Evolutionary conservation across 2,888 invertebrate genomes (phyloP).

Genomic region (Smittia aterrima): DNA sequence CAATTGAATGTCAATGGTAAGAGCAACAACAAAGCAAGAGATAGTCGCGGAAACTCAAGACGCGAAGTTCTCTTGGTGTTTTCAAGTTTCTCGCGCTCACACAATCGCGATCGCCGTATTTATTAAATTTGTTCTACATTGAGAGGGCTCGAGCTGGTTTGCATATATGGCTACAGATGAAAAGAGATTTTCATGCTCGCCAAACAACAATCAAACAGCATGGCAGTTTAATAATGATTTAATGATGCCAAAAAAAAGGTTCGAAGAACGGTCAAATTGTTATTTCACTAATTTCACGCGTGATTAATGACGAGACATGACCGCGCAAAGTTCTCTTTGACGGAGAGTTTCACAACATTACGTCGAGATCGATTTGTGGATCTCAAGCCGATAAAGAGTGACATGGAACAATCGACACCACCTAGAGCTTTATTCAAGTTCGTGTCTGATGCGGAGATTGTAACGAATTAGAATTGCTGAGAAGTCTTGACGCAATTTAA

Average conservation of each 20-base stretch:
- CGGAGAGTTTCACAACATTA: not conserved
- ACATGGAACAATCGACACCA: conserved; percentile 16
- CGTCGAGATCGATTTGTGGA: not conserved
- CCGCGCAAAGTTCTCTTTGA: not conserved
- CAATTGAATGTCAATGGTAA: conserved; percentile 37
- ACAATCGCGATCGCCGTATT: conserved; percentile 12
- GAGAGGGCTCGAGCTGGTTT: conserved; percentile 1
- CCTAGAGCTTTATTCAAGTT: conserved; percentile 1
- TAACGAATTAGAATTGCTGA: too few relatives aligned
- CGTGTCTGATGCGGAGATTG: too few relatives aligned
- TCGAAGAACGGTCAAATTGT: not conserved
- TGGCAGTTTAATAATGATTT: not conserved
- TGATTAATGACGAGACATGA: conserved; percentile 22
- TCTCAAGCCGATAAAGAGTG: not conserved
- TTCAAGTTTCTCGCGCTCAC: not conserved
- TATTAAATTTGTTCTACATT: conserved; percentile 21
- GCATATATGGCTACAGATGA: not conserved
- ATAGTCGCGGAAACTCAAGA: not conserved
- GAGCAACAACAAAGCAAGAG: not conserved
- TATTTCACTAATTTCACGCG: conserved; percentile 18
- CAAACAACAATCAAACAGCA: not conserved
- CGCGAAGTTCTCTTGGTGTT: not conserved
- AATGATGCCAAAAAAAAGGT: conserved; percentile 25
- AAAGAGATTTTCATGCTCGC: not conserved
- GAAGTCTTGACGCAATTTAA: too few relatives aligned